A percentile compares a stretch with the other conserved stretches of the same genome.
These are phyloP conservation scores for Pristionchus japonicus DNA, from an alignment of 2,888 invertebrate genomes.

Conservation along the genomic window DNA sequence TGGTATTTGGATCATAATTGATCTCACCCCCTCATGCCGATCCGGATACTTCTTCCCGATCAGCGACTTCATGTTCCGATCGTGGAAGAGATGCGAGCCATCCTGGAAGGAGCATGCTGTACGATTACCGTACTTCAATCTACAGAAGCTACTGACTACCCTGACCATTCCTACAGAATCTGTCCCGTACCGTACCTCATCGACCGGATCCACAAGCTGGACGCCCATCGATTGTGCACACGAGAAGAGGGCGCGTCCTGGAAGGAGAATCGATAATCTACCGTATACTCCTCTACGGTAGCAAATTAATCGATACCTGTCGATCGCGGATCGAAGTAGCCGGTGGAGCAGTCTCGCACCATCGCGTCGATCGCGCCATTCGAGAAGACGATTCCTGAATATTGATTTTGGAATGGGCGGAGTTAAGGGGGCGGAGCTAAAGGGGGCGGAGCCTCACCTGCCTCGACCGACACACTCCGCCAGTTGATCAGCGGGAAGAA, in stretches of 20 bases:
- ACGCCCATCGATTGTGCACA: constrained; percentile 18
- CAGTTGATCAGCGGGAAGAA: constrained; percentile 35
- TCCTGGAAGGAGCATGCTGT: background rate
- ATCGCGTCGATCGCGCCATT: background rate
- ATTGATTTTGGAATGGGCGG: too few relatives aligned
- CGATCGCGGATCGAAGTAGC: background rate
- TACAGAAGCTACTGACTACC: background rate
- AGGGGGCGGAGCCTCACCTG: background rate
- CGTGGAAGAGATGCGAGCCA: constrained; percentile 41
- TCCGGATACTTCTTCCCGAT: constrained; percentile 7
- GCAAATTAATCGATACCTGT: background rate
- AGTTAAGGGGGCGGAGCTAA: background rate
- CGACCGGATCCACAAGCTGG: constrained; percentile 38
- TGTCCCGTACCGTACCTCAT: constrained; percentile 21
- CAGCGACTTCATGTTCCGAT: constrained; percentile 32
- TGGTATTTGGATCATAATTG: too few relatives aligned
- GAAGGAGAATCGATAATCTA: background rate
- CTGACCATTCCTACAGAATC: background rate
- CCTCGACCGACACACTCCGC: constrained; percentile 10
- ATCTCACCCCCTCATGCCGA: background rate
- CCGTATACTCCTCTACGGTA: background rate
- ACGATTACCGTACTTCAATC: background rate
- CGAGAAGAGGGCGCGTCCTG: constrained; percentile 33
- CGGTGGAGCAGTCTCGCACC: background rate
- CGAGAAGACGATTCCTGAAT: constrained; percentile 17